A percentile compares a stretch with the other conserved stretches of the same genome.
Conservation (phyloP, 2,888 invertebrate genomes). For the Trachelus tabidus region DNA sequence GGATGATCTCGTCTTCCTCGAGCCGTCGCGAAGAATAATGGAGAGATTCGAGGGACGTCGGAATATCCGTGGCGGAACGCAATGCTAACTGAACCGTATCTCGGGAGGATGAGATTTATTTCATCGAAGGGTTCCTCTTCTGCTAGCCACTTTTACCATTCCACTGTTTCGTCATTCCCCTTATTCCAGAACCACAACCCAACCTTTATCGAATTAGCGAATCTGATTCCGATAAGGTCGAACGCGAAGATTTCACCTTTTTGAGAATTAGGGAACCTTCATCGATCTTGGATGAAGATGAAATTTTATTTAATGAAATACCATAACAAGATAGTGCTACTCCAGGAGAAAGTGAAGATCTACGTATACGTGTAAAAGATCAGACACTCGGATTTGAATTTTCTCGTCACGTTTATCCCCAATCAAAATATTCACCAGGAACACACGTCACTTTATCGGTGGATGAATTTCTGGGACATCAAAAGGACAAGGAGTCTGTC, state of each 20-base stretch:
- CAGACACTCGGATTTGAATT: background rate
- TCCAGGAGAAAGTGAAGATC: background rate
- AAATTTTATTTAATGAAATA: background rate
- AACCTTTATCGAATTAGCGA: background rate
- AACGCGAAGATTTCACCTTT: background rate
- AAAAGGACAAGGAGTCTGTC: background rate
- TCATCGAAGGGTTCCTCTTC: slow-evolving; percentile 11
- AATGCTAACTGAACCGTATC: slow-evolving; percentile 13
- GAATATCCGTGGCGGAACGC: background rate
- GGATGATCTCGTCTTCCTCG: background rate
- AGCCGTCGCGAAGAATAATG: background rate
- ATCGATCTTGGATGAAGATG: background rate
- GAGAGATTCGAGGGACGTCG: background rate
- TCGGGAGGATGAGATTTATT: slow-evolving; percentile 14
- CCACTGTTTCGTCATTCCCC: background rate
- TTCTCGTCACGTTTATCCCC: background rate
- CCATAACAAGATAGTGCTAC: background rate
- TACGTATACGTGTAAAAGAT: background rate
- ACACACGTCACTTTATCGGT: background rate
- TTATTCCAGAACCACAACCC: background rate
- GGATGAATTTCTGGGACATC: background rate
- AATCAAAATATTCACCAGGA: background rate
- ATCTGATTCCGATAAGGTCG: background rate
- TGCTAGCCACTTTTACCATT: background rate
- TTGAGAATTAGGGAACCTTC: background rate